phyloP scores from a whole-genome alignment of 2,797 vertebrate species.

The Myotis pilosus region DNA sequence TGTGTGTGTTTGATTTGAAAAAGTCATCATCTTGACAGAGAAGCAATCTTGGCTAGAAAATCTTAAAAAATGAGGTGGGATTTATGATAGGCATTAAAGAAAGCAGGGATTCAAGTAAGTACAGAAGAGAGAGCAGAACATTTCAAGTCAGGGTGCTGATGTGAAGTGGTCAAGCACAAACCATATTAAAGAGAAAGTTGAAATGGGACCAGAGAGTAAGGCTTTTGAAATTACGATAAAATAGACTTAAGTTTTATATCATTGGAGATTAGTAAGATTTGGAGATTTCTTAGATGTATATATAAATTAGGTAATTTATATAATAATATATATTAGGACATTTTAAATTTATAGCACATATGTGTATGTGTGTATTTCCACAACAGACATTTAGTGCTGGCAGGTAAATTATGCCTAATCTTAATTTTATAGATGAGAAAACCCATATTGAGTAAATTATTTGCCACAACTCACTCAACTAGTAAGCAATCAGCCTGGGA shows the following conservation, averaged over 20 bases:
- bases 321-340: neutral
- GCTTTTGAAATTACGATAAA: neutral
- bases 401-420: neutral
- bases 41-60: neutral
- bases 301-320: neutral
- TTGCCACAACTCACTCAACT: neutral
- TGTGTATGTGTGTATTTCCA: neutral
- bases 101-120: neutral
- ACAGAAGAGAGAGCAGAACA: neutral
- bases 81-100: neutral
- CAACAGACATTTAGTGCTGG: neutral
- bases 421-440: neutral
- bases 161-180: neutral
- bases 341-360: neutral
- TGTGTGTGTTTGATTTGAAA: neutral
- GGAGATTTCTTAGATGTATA: neutral
- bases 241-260: neutral
- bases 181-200: neutral
- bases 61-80: neutral
- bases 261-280: neutral
- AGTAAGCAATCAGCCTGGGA: neutral
- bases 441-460: neutral
- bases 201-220: neutral
- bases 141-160: neutral
- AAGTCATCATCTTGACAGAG: neutral